Conservation (phyloP, 2,888 invertebrate species). For the Leistus spinibarbis region DNA sequence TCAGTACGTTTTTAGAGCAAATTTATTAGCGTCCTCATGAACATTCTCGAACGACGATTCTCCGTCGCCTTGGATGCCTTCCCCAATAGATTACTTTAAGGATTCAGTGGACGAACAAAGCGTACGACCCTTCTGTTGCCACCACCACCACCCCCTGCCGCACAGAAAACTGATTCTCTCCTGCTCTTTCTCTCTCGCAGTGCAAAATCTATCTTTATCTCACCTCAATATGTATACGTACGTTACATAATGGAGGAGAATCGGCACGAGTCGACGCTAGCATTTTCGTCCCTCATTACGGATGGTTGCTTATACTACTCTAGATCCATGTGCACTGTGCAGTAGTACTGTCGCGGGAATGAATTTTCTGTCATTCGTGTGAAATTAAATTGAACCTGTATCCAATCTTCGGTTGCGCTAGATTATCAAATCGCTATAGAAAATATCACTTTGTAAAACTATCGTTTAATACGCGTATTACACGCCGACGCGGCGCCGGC, state of each 20-base stretch:
- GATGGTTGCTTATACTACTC: conserved; percentile 6
- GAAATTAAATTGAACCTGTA: conserved; percentile 13
- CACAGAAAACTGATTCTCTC: background rate
- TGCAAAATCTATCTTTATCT: background rate
- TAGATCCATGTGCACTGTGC: background rate
- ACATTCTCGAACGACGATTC: conserved; percentile 27
- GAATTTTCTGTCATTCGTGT: conserved; percentile 19
- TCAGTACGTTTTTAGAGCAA: conserved; percentile 39
- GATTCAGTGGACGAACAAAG: conserved; percentile 27
- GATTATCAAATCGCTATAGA: background rate
- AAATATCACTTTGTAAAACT: background rate
- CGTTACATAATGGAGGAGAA: background rate
- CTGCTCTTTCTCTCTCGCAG: background rate
- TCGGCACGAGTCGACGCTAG: background rate
- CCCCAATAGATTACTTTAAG: conserved; percentile 36
- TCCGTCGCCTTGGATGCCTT: conserved; percentile 27
- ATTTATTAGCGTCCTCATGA: conserved; percentile 38
- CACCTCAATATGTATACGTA: background rate
- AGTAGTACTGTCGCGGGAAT: conserved; percentile 3
- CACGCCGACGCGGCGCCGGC: background rate
- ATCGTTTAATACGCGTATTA: background rate
- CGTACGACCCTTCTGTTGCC: background rate
- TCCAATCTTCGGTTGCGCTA: background rate
- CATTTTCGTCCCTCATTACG: background rate
- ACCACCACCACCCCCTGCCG: background rate